A percentile compares a stretch with the other conserved stretches of the same genome.
Conservation (phyloP, 2,797 vertebrate species). For the Chrysocyon brachyurus region DNA sequence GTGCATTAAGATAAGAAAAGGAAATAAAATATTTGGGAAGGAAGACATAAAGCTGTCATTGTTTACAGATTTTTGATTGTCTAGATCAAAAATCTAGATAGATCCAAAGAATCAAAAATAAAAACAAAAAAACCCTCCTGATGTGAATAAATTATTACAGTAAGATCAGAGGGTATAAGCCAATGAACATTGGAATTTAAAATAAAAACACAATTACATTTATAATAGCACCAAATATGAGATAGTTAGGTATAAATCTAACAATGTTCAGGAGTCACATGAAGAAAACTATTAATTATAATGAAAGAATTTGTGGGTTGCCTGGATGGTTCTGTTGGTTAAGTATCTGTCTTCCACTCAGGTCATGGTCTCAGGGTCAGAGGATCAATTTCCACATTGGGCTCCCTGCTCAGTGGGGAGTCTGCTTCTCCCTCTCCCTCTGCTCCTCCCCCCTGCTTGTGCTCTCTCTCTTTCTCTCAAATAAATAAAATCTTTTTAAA, state of each 20-base stretch:
- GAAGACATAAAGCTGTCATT: slow-evolving; percentile 21
- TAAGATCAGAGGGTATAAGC: neutral
- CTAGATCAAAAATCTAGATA: neutral
- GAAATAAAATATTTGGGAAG: neutral
- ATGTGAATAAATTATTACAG: slow-evolving; percentile 23
- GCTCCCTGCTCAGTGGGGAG: neutral
- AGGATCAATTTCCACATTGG: accelerated
- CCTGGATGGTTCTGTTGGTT: neutral
- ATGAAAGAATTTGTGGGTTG: neutral
- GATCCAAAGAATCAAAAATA: neutral
- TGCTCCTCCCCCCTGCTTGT: neutral
- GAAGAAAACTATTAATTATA: slow-evolving; percentile 20
- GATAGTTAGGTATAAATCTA: slow-evolving; percentile 5
- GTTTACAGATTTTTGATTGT: slow-evolving; percentile 23
- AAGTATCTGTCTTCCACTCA: neutral
- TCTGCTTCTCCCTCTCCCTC: neutral
- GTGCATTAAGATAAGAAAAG: neutral
- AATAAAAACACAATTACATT: neutral
- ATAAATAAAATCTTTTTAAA: neutral
- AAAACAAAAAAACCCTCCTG: neutral
- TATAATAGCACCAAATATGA: neutral
- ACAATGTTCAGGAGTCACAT: neutral
- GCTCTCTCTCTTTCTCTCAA: neutral
- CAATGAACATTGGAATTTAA: neutral
- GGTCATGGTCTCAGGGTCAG: neutral